Evolutionary conservation across 2,888 invertebrate species (phyloP).

Genomic region (Pammene aurita): DNA sequence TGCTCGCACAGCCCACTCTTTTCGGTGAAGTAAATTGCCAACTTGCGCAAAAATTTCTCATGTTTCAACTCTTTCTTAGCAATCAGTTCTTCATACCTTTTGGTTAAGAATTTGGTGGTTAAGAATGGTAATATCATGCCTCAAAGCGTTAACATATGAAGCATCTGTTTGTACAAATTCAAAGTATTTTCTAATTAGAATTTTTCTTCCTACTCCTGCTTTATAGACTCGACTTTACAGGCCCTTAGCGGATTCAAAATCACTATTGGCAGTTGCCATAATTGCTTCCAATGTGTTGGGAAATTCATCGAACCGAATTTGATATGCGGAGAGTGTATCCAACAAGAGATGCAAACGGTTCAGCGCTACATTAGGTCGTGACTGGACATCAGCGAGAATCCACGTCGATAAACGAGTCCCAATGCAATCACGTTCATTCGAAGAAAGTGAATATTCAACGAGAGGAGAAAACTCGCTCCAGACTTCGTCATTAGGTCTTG

Average conservation of each 20-base stretch:
- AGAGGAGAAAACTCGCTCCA: conserved; percentile 54
- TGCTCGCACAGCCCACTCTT: conserved; percentile 53
- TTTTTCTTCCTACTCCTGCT: conserved; percentile 55
- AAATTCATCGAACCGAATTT: conserved; percentile 47
- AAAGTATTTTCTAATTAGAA: conserved; percentile 57
- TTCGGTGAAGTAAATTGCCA: conserved; percentile 62
- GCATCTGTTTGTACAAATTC: conserved; percentile 53
- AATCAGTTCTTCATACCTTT: conserved; percentile 47
- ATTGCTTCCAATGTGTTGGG: conserved; percentile 51
- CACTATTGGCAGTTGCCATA: conserved; percentile 46
- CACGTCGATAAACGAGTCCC: conserved; percentile 47
- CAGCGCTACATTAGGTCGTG: conserved; percentile 38
- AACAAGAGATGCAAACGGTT: conserved; percentile 50
- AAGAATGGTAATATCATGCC: conserved; percentile 56
- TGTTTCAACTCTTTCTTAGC: conserved; percentile 44
- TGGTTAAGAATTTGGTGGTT: conserved; percentile 46
- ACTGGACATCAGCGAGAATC: conserved; percentile 48
- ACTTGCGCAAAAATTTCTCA: conserved; percentile 55
- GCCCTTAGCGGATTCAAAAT: conserved; percentile 44
- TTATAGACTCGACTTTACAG: conserved; percentile 55
- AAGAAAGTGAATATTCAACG: conserved; percentile 55
- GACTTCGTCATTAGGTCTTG: conserved; percentile 46
- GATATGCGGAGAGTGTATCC: conserved; percentile 53
- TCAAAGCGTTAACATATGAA: conserved; percentile 62
- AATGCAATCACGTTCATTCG: conserved; percentile 52